Conservation (phyloP, 2,797 vertebrate species). For the Agapornis canus region DNA sequence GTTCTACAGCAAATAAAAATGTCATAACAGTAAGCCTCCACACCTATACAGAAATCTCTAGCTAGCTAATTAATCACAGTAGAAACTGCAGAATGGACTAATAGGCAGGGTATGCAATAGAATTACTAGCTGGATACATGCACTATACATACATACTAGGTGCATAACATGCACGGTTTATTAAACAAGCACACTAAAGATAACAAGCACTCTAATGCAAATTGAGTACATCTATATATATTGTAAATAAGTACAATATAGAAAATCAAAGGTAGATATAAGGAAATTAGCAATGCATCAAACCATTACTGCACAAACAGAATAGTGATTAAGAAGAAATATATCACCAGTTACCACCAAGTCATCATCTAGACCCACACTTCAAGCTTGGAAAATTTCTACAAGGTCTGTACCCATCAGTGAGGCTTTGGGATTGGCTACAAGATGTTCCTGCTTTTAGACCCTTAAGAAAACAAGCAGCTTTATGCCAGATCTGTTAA, state of each 20-base stretch:
- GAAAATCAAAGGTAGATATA: background rate
- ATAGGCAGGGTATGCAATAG: background rate
- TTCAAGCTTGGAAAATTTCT: background rate
- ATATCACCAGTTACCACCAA: background rate
- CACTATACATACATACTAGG: background rate
- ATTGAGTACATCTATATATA: background rate
- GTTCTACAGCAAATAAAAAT: background rate
- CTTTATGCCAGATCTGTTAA: background rate
- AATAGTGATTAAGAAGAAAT: background rate
- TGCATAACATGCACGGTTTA: background rate
- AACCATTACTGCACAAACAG: background rate
- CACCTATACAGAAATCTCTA: background rate
- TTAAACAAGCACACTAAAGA: background rate
- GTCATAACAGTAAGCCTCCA: background rate
- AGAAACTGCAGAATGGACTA: background rate
- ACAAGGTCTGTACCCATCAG: background rate
- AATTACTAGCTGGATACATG: background rate
- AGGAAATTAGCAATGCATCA: background rate
- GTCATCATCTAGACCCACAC: background rate
- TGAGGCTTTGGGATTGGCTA: background rate
- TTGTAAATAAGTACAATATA: background rate
- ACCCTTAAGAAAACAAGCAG: background rate
- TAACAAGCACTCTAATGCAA: background rate
- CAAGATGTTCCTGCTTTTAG: background rate
- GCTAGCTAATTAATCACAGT: background rate